Base-by-base conservation (phyloP, 2,888 invertebrate species). In the Orthosia gothica region DNA sequence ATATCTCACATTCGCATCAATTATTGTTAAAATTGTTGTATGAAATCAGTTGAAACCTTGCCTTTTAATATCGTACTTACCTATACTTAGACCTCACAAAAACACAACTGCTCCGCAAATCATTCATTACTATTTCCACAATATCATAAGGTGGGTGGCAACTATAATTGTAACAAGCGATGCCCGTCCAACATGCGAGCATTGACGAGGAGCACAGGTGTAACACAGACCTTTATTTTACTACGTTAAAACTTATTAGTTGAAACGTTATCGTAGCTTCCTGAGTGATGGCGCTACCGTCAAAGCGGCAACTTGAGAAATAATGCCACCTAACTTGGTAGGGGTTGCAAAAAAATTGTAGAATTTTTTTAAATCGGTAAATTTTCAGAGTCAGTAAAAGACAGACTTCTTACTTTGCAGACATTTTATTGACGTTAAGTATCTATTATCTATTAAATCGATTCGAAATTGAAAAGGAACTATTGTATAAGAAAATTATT, bases 251-350 rank as follows among this genome's bases (percentile, higher is more conserved):
- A 84, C 72, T 79, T 87, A 85, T 86, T 85, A 82, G 70, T 76
- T 71, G 49, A 15, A 47, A 49, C 64, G 70, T 72, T 85, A 87
- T 85, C 85, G 81, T 55, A 57, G 71, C 26, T 23, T 2, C 55
- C 75, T 84, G 84, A 85, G 15, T 76, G 84, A 85, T 85, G 84
- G 82, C 73, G 79, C 80, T 78, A 78, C 72, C 76, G 71, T 78
- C 76, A 82, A 79, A 87, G 89, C 84, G 91, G 89, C 85, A 91
- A 92, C 88, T 89, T 89, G 92, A 85, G 85, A 92, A 92, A 92
- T 92, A 90, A 92, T 91, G 90, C 88, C 85, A 85, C 70, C 87
- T 84, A 82, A 89, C 79, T 82, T 85, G 72, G 89, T 89, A 92
- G n/a, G 23, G 91, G 73, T 64, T 57, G 86, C 88, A 91, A 71